Evolutionary conservation across 1,140 invertebrate species (phyloP).

Genomic region (Temnothorax longispinosus): DNA sequence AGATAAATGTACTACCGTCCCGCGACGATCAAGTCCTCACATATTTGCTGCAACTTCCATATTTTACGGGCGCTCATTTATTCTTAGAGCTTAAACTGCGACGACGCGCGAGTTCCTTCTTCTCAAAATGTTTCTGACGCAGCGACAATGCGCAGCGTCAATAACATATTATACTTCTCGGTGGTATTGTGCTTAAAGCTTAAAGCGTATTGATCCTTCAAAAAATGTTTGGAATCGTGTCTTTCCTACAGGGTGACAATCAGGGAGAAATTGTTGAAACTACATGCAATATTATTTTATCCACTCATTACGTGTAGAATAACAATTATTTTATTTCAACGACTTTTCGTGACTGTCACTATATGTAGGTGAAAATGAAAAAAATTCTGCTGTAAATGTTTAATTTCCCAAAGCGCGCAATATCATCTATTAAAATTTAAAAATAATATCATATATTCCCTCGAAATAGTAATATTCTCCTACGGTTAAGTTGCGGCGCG

Average conservation of each 20-base stretch:
- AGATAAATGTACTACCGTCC: conserved; percentile 47
- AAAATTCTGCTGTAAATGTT: neutral
- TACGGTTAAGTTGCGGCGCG: neutral
- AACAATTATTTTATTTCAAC: neutral
- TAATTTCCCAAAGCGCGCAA: neutral
- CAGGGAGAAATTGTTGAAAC: too few relatives aligned
- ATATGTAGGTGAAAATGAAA: neutral
- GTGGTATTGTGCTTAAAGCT: neutral
- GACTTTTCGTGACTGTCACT: neutral
- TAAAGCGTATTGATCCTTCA: neutral
- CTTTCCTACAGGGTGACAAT: neutral
- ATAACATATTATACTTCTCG: conserved; percentile 22
- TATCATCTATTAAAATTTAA: neutral
- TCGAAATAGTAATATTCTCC: neutral
- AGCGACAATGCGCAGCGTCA: neutral
- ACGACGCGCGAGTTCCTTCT: neutral
- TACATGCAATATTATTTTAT: neutral
- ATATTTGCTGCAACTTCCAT: conserved; percentile 41
- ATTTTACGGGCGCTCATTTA: conserved; percentile 34
- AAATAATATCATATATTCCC: neutral
- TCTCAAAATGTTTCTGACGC: neutral
- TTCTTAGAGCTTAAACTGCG: conserved; percentile 23
- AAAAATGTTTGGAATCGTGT: neutral
- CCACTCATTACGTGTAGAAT: neutral
- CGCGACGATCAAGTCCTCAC: conserved; percentile 46